Base-by-base conservation (phyloP, 2,797 vertebrate genomes). In the Sebastes taczanowskii region DNA sequence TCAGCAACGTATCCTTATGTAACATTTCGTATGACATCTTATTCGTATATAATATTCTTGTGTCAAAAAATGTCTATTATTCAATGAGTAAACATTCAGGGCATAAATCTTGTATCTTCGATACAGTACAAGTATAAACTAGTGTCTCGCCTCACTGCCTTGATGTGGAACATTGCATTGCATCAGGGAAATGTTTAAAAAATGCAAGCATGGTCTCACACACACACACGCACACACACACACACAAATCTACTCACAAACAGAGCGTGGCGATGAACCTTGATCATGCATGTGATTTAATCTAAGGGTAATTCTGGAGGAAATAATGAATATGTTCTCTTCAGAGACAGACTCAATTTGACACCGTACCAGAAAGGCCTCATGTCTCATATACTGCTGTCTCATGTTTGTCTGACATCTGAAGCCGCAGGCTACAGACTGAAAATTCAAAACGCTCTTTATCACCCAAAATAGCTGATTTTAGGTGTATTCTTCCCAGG, bases 201-300 rank as follows among this genome's bases (percentile, higher is more conserved):
- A 32, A 56, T 27, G 23, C 11, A 66, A 63, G 34, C 77, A 55
- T 14, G 46, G 20, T 49, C 60, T 23, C 38, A 68, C 27, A 32
- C 25, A 55, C 22, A 67, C 25, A 11, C 29, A 14, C 38, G 63
- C 27, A 32, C 25, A 55, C 56, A 59, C 23, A 56, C 25, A 60
- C 25, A 38, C 58, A 66, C 7, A 13, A 2, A 73, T 7, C n/a
- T 25, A 76, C n/a, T 23, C 55, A 58, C 55, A 69, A 34, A 69
- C 53, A 13, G 18, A 80, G 66, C 29, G 2, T 42, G 63, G 35
- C 34, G 2, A 1, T 58, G 56, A 74, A 61, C 69, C 59, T 38
- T 53, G 52, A 61, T 77, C 78, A 88, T 69, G 84, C 66, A 53
- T 87, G 74, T 75, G 79, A 91, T 88, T 81, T 46, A 20, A 73